Base-by-base conservation (phyloP, 2,113 vertebrate species). In the Psilopogon haemacephalus region DNA sequence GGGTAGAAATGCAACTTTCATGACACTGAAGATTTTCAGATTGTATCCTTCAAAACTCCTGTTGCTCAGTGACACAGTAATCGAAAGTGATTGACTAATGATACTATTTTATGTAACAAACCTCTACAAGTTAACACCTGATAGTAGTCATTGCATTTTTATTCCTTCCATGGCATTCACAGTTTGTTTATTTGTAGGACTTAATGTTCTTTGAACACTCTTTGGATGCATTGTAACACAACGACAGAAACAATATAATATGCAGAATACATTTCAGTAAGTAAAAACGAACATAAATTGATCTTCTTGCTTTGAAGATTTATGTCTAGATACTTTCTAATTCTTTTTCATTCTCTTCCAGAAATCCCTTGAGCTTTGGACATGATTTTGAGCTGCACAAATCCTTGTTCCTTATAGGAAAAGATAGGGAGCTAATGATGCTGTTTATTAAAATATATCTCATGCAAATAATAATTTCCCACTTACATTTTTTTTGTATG, bases 121-220 rank as follows among this genome's bases (percentile, higher is more conserved):
- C 95, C 42, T 76, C 70, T 91, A 59, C 63, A 71, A 63, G 48
- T 83, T 83, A 75, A 86, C 83, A 71, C 35, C 96, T 96, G 79
- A 94, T 97, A 88, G 64, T 83, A 95, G 95, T 82, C 89, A 64
- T 90, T 96, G 82, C 58, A 82, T 92, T 96, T 97, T 94, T 96
- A 54, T 94, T 80, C 88, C 70, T 94, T 96, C 64, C 35, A 54
- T 92, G 89, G 93, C 30, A 46, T 92, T 93, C 92, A 94, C 15
- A 38, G 28, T 97, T 96, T 97, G 91, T 97, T 97, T 97, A 94
- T 96, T 97, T 97, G 81, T 94, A 98, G 98, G 98, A 98, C 78
- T 96, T 98, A 97, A 98, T 98, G 97, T 98, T 98, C 97, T 98
- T 98, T 97, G 98, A 98, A 96, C 97, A 98, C 16, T 98, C 98